These are phyloP conservation scores for Myanophis thanlyinensis DNA, from an alignment of 2,113 vertebrate genomes.

Conservation along the genomic window DNA sequence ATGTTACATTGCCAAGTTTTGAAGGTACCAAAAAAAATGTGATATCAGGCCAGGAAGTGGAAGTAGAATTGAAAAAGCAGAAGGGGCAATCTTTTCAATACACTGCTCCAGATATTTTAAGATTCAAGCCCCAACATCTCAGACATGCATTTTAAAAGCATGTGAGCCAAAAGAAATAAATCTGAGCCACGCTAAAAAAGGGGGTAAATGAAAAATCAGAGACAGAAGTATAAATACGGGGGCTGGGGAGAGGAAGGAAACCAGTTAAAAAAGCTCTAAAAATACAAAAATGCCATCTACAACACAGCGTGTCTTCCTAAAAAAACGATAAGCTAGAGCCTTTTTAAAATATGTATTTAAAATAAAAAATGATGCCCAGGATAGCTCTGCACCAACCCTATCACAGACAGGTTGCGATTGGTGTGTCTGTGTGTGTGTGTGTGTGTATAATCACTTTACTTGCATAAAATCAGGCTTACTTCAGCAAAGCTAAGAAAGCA, in stretches of 20 bases:
- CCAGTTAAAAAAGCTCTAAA: background rate
- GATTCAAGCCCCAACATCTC: background rate
- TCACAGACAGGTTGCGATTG: background rate
- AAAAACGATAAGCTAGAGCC: background rate
- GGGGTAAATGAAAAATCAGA: background rate
- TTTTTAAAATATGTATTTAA: background rate
- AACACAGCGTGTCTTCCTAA: background rate
- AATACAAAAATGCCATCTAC: too few relatives aligned
- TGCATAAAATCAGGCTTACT: constrained; percentile 72
- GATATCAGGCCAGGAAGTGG: background rate
- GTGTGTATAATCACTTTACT: background rate
- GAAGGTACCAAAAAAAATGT: background rate
- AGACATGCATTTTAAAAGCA: background rate
- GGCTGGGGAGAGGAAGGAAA: background rate
- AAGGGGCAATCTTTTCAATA: background rate
- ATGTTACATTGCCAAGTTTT: background rate
- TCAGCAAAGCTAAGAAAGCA: constrained; percentile 91
- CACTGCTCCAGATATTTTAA: background rate
- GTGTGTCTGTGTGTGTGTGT: too few relatives aligned
- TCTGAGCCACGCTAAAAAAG: background rate
- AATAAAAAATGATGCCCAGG: background rate
- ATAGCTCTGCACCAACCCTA: background rate
- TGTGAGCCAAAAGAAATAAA: background rate
- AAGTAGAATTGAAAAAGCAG: background rate
- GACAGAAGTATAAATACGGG: background rate